These are phyloP conservation scores for Drosophila nigrodunni DNA, from an alignment of 1,140 invertebrate species.

Conservation along the genomic window DNA sequence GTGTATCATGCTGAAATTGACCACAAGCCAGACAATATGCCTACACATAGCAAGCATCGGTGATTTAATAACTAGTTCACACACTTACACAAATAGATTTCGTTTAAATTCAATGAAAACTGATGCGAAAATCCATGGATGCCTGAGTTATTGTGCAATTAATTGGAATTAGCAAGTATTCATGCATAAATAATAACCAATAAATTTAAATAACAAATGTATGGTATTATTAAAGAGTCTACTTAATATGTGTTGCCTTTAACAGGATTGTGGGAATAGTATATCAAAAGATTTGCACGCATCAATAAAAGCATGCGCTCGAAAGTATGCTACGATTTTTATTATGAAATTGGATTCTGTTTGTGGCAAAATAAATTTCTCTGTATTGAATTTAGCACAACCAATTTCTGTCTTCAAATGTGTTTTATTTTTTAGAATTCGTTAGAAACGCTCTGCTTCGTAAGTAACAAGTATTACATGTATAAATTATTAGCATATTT, in stretches of 20 bases:
- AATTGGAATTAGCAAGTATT: slow-evolving; percentile 1
- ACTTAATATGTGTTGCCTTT: background rate
- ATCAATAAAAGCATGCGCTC: background rate
- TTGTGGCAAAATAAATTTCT: no score
- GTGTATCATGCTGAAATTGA: slow-evolving; percentile 2
- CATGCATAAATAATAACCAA: slow-evolving; percentile 9
- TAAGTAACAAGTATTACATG: no score
- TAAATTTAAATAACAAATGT: background rate
- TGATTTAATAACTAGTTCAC: slow-evolving; percentile 5
- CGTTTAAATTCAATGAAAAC: background rate
- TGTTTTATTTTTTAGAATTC: no score
- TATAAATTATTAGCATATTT: no score
- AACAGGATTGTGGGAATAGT: background rate
- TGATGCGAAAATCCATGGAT: background rate
- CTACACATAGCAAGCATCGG: background rate
- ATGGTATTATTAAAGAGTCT: background rate
- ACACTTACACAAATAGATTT: background rate
- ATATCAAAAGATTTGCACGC: background rate
- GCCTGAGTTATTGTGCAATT: slow-evolving; percentile 2
- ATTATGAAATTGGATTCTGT: background rate
- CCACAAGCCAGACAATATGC: slow-evolving; percentile 6
- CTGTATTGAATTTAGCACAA: no score
- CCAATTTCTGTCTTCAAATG: no score
- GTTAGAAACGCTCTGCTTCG: no score
- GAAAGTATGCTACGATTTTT: background rate